Base-by-base conservation (phyloP, 2,113 vertebrate genomes). In the Buteo buteo region DNA sequence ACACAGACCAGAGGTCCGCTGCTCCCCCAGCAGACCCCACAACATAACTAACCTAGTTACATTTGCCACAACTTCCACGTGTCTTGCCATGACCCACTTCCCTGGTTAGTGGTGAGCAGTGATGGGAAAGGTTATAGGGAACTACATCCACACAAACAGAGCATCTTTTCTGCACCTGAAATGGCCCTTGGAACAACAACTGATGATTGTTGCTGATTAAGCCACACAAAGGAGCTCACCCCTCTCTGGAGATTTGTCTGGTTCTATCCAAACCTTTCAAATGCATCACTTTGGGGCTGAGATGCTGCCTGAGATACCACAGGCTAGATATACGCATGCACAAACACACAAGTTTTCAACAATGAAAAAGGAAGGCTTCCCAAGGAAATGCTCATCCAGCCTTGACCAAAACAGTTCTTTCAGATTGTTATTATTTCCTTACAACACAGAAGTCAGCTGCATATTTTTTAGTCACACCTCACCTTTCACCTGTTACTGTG, bases 21-120 rank as follows among this genome's bases (percentile, higher is more conserved):
- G 9, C 26, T 92, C 13, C 40, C 38, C 10, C 0, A 0, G 19
- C 31, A 84, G 22, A 90, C 22, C 10, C 32, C 5, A 0, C 65
- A 93, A 69, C 34, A 20, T 7, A 81, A 58, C 36, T 29, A 22
- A 73, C 29, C 14, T 32, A 16, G 15, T 20, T 40, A 52, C 18
- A 29, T 18, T 25, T 31, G n/a, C 44, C 21, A 79, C 54, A 16
- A 17, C 14, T 24, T 50, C 36, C 3, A 0, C 31, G 15, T 2
- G 13, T 22, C 50, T 76, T 52, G 15, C 29, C 57, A 19, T 8
- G 9, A 25, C 31, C 36, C 25, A 6, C 18, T 76, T 72, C 57
- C 21, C 81, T 17, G 14, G 38, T 44, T 67, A 62, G 20, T 9
- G 31, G 36, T 25, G 36, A 78, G 59, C 0, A 1, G 36, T 36